Base-by-base conservation (phyloP, 37 sponge, comb jelly and placozoan genomes). In the Oopsacas minuta region DNA sequence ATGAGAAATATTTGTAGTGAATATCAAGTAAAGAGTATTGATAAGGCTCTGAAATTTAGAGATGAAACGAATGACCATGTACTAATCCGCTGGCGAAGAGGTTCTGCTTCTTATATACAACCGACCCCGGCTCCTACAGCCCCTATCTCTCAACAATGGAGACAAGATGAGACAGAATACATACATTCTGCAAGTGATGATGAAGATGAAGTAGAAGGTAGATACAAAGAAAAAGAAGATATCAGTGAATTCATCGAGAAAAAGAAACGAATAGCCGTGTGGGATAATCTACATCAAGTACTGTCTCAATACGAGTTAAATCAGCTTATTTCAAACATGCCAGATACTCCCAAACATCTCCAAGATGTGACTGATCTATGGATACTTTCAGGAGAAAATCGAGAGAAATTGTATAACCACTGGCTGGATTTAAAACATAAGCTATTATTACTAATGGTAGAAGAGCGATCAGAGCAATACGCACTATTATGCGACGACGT, bases 391-490 rank as follows among this genome's bases (percentile, higher is more conserved):
- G 7, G 32, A 0, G 30, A 69, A 1, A 52, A 90, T 36, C 82
- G 90, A 3, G 87, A 88, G 88, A 36, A 42, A 35, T 82, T 94
- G 36, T 94, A 92, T 82, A 52, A 86, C 22, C 88, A 89, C 52
- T 94, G 95, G 95, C 28, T 86, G 35, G n/a, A 38, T 1, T 37
- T 46, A n/a, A 83, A 82, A 23, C 53, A 51, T 12, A 37, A 81
- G 23, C 34, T 46, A 23, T 39, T 52, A 23, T 35, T 46, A 10
- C 17, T 39, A 8, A 34, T 87, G 36, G 12, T 49, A 0, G 39
- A 75, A 1, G 37, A 39, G 28, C 23, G 23, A 34, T 61, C 75
- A 61, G 75, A 61, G 7, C 75, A 12, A 3, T 61, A 32, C 75
- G 22, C 75, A 61, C 3, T n/a, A 3, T 3, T 61, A 5, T 61